These are phyloP conservation scores for Chrysogorgia sp. DNA, from an alignment of 92 coral and sea anemone genomes.

Conservation along the genomic window DNA sequence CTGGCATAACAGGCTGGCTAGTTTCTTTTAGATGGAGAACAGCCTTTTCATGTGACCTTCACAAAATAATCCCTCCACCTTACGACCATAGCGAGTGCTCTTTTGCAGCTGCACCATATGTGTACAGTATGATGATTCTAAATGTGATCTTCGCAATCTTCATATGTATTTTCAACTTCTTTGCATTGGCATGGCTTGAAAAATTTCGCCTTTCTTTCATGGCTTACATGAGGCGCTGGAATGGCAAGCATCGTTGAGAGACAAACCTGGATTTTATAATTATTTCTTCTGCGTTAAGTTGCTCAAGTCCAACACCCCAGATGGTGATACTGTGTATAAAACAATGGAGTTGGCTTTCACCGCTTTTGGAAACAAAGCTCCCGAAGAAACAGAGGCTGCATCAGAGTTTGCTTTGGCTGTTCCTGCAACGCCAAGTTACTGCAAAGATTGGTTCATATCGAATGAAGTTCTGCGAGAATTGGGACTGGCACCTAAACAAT, in stretches of 20 bases:
- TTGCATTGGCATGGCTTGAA: constrained; percentile 11
- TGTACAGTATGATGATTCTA: constrained; percentile 38
- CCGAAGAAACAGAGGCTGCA: background rate
- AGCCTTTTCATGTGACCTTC: constrained; percentile 21
- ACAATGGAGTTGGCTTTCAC: constrained; percentile 29
- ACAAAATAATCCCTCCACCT: constrained; percentile 8
- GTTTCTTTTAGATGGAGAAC: constrained; percentile 17
- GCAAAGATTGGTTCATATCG: constrained; percentile 15
- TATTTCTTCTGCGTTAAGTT: constrained; percentile 29
- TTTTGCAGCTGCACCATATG: constrained; percentile 37
- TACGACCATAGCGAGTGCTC: constrained; percentile 30
- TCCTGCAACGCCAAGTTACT: constrained; percentile 19
- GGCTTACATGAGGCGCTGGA: background rate
- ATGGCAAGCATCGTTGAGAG: constrained; percentile 10
- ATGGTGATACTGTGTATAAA: constrained; percentile 1
- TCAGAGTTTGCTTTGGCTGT: constrained; percentile 11
- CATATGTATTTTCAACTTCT: constrained; percentile 17
- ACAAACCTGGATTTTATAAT: constrained; percentile 36
- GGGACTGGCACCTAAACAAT: constrained; percentile 18
- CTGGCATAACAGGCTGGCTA: constrained; percentile 6
- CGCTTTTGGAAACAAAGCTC: constrained; percentile 8
- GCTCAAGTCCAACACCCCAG: constrained; percentile 7
- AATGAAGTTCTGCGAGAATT: constrained; percentile 23
- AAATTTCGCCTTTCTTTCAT: constrained; percentile 5
- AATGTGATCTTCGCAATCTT: constrained; percentile 22